Evolutionary conservation across 2,888 invertebrate genomes (phyloP).

Genomic region (Mesorhabditis belari): DNA sequence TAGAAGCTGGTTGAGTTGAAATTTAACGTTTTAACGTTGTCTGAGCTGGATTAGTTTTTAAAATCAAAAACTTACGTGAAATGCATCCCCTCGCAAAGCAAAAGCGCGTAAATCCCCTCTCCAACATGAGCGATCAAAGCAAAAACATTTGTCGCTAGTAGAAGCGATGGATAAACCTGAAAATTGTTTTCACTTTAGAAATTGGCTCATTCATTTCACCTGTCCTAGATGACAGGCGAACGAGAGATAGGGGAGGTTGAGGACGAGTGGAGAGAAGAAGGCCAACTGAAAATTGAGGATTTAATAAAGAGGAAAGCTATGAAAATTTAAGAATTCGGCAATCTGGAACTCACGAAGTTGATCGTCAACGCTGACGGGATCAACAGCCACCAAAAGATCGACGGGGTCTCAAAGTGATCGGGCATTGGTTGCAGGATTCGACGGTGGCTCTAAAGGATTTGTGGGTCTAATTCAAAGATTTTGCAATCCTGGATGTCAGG

Average conservation of each 20-base stretch:
- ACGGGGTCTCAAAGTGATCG: conserved; percentile 28
- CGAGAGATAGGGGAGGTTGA: conserved; percentile 7
- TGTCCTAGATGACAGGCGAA: neutral
- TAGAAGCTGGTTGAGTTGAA: neutral
- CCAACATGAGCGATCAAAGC: conserved; percentile 38
- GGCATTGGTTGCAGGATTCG: conserved; percentile 17
- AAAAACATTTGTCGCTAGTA: conserved; percentile 29
- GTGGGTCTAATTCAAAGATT: too few relatives aligned
- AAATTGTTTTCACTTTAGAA: too few relatives aligned
- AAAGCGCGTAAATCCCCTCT: conserved; percentile 39
- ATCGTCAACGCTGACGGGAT: conserved; percentile 36
- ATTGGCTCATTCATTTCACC: neutral
- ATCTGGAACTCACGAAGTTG: conserved; percentile 34
- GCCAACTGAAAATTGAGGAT: conserved; percentile 19
- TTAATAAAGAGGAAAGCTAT: neutral
- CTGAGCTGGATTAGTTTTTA: neutral
- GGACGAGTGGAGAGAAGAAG: conserved; percentile 21
- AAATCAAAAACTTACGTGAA: conserved; percentile 20
- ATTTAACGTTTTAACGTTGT: neutral
- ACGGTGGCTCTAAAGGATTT: conserved; percentile 1
- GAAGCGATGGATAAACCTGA: conserved; percentile 5
- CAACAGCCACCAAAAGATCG: conserved; percentile 33
- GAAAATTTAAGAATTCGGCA: too few relatives aligned
- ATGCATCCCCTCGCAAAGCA: conserved; percentile 32
- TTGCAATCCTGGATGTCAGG: too few relatives aligned